These are phyloP conservation scores for Zophobas morio DNA, from an alignment of 1,140 invertebrate genomes.

Conservation along the genomic window DNA sequence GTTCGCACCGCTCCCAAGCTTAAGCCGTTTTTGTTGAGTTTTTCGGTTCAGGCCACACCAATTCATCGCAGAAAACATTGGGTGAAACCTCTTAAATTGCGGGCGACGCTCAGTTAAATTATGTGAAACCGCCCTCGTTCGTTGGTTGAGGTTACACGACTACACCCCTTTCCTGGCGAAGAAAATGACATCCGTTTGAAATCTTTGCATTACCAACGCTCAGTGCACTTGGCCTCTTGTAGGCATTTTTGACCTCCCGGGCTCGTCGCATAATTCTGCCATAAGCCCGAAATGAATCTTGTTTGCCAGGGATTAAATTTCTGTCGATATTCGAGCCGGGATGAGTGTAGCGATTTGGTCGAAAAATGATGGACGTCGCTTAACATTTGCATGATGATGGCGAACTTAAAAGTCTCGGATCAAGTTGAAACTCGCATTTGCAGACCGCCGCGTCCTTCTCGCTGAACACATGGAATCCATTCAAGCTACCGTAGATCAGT, in stretches of 20 bases:
- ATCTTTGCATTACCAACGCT: neutral
- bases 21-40: too few species aligned
- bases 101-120: slow-evolving; percentile 16
- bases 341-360: neutral
- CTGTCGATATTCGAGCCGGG: neutral
- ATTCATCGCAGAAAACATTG: slow-evolving; percentile 7
- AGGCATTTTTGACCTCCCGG: too few species aligned
- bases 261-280: neutral
- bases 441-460: slow-evolving; percentile 22
- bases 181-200: neutral
- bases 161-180: slow-evolving; percentile 14
- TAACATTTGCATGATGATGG: slow-evolving; percentile 20
- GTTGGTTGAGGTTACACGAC: slow-evolving; percentile 2
- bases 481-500: slow-evolving; percentile 24
- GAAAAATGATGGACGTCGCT: slow-evolving; percentile 4
- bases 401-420: slow-evolving; percentile 13
- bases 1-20: too few species aligned
- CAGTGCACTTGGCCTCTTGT: too few species aligned
- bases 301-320: neutral
- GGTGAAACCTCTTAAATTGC: slow-evolving; percentile 10
- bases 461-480: slow-evolving; percentile 29
- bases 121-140: neutral
- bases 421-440: slow-evolving; percentile 19
- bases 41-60: neutral
- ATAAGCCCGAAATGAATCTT: neutral